Evolutionary conservation across 2,113 vertebrate genomes (phyloP).

Genomic region (Pseudois nayaur): DNA sequence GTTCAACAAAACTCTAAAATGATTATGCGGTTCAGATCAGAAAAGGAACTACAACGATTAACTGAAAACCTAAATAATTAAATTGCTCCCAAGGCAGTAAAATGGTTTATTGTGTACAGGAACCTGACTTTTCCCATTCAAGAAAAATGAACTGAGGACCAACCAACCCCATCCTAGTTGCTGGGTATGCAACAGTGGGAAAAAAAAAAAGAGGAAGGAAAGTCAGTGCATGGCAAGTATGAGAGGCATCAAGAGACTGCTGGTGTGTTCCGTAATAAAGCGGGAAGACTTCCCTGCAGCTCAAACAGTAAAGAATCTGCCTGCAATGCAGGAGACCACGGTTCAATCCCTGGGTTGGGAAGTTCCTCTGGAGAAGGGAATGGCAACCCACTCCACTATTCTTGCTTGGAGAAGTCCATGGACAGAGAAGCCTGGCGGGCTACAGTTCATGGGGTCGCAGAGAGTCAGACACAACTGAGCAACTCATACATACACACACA

Average conservation of each 20-base stretch:
- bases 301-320: background rate
- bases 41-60: conserved; percentile 65
- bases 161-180: background rate
- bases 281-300: background rate
- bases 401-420: background rate
- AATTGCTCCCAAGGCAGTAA: conserved; percentile 66
- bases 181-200: background rate
- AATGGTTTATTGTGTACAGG: conserved; percentile 46
- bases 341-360: background rate
- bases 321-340: background rate
- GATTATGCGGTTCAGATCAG: conserved; percentile 68
- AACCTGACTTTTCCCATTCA: background rate
- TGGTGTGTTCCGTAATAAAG: too few species aligned
- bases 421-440: background rate
- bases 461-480: background rate
- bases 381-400: background rate
- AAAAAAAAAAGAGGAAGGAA: background rate
- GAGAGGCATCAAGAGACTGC: background rate
- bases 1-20: conserved; percentile 77
- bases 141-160: background rate
- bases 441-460: background rate
- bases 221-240: background rate
- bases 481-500: background rate
- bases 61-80: conserved; percentile 57
- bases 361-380: background rate